Conservation (phyloP, 2,888 invertebrate species). For the Drosophila flavopinicola region DNA sequence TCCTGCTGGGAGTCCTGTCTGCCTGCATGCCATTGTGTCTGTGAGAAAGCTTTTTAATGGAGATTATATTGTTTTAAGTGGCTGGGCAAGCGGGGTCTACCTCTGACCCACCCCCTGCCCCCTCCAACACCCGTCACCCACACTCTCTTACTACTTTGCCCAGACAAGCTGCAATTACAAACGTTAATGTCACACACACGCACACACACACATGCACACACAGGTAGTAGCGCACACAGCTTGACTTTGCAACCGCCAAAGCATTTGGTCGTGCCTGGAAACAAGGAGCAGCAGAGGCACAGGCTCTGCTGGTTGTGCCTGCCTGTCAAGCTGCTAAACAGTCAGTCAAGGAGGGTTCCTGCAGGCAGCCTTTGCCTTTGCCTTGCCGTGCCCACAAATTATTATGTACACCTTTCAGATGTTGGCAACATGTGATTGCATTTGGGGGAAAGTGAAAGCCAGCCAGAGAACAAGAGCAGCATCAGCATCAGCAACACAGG, state of each 20-base stretch:
- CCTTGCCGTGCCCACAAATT: conserved; percentile 51
- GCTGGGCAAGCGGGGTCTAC: conserved; percentile 36
- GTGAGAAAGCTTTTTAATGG: conserved; percentile 81
- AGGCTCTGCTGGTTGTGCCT: neutral
- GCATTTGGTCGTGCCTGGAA: conserved; percentile 58
- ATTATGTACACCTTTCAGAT: conserved; percentile 80
- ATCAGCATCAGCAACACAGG: conserved; percentile 12
- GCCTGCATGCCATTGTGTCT: conserved; percentile 58
- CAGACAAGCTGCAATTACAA: conserved; percentile 81
- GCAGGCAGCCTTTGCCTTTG: conserved; percentile 6
- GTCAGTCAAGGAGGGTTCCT: conserved; percentile 8
- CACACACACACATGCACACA: neutral
- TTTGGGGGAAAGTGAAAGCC: conserved; percentile 71
- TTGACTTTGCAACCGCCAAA: conserved; percentile 74
- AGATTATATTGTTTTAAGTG: conserved; percentile 82
- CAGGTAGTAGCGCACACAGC: conserved; percentile 16
- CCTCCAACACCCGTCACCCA: no score
- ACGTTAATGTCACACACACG: conserved; percentile 71
- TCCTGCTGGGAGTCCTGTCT: conserved; percentile 4
- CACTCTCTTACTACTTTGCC: conserved; percentile 13
- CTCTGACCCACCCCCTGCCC: neutral
- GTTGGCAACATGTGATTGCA: conserved; percentile 79
- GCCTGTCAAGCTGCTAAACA: neutral
- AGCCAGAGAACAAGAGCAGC: conserved; percentile 11
- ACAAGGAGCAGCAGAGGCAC: conserved; percentile 31